Evolutionary conservation across 2,113 vertebrate species (phyloP).

Genomic region (Triplophysa tibetana): DNA sequence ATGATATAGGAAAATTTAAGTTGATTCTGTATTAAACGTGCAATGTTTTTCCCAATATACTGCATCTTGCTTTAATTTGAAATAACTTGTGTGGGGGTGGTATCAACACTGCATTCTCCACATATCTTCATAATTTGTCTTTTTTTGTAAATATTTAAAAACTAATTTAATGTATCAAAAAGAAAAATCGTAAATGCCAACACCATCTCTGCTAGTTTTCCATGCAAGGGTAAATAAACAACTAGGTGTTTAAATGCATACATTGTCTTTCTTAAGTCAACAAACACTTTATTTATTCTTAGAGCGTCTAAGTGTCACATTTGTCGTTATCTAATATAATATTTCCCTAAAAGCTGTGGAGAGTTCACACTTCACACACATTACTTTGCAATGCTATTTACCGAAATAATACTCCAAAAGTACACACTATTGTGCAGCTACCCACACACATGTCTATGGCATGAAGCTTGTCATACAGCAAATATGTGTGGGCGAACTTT

Average conservation of each 20-base stretch:
- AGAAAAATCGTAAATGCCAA: background rate
- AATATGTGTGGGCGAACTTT: background rate
- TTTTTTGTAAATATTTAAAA: no score
- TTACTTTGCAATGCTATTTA: background rate
- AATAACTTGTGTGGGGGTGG: background rate
- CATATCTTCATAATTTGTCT: no score
- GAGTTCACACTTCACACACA: constrained; percentile 24
- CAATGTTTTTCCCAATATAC: background rate
- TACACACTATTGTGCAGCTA: constrained; percentile 25
- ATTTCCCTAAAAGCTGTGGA: constrained; percentile 43
- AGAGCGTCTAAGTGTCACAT: no score
- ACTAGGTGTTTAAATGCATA: no score
- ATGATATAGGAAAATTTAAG: background rate
- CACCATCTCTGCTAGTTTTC: background rate
- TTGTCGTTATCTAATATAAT: constrained; percentile 10
- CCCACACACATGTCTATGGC: background rate
- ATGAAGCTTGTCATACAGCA: background rate
- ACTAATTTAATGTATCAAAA: no score
- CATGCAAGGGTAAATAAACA: no score
- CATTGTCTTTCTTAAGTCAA: no score
- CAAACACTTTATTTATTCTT: no score
- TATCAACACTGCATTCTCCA: background rate
- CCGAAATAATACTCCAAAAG: background rate
- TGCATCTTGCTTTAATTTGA: background rate
- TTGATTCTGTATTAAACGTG: background rate